phyloP scores from a whole-genome alignment of 2,113 vertebrate genomes.

The Pluvianellus socialis region DNA sequence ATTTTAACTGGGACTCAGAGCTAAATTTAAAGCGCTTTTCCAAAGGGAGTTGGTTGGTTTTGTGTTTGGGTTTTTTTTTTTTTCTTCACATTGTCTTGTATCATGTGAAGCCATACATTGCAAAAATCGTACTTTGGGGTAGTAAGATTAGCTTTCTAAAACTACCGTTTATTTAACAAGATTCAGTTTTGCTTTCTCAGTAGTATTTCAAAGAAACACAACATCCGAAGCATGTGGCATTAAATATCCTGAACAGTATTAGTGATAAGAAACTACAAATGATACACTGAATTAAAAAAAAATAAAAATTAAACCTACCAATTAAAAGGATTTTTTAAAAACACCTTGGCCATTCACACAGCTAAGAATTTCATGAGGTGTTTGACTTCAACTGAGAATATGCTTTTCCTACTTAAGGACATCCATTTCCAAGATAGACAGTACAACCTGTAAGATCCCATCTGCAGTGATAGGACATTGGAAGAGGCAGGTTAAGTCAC shows the following conservation, averaged over 20 bases:
- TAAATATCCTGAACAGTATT: neutral
- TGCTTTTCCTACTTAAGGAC: neutral
- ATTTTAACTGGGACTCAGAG: neutral
- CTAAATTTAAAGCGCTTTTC: conserved; percentile 3
- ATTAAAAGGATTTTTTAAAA: neutral
- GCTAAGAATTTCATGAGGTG: neutral
- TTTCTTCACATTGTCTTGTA: neutral
- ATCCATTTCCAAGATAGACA: neutral
- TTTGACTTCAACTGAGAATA: neutral
- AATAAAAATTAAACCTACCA: neutral
- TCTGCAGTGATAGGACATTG: neutral
- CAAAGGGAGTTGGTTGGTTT: neutral
- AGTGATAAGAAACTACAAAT: neutral
- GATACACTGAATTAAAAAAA: neutral
- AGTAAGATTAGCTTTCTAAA: neutral
- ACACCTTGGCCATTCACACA: neutral
- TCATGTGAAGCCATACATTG: neutral
- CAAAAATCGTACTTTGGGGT: neutral
- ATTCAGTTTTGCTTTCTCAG: neutral
- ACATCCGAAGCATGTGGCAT: neutral
- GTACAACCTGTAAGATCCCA: neutral
- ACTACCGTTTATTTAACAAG: neutral
- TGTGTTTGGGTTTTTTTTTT: neutral
- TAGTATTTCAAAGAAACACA: neutral
- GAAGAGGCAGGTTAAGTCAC: neutral